phyloP scores from a whole-genome alignment of 2,113 vertebrate species.

The Aspiorhynchus laticeps region DNA sequence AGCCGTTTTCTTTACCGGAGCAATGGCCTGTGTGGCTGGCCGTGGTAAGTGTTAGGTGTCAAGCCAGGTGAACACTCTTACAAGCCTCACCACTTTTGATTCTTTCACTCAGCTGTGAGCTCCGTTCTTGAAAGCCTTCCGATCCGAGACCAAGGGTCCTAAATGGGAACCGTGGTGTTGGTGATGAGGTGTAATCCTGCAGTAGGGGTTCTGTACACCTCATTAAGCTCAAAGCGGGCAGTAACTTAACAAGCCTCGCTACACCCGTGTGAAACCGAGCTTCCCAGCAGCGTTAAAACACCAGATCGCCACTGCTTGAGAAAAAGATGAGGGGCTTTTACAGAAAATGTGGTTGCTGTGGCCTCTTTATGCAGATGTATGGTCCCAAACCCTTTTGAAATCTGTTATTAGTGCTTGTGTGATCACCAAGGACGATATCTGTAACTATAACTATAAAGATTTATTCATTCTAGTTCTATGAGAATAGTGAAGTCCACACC shows the following conservation, averaged over 20 bases:
- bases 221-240: constrained; percentile 61
- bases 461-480: background rate
- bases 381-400: background rate
- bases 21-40: constrained; percentile 44
- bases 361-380: background rate
- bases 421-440: background rate
- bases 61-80: constrained; percentile 60
- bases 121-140: constrained; percentile 43
- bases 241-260: constrained; percentile 29
- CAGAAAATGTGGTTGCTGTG: background rate
- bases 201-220: constrained; percentile 63
- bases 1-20: constrained; percentile 57
- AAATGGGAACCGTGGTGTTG: constrained; percentile 63
- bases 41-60: constrained; percentile 25
- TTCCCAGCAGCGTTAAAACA: constrained; percentile 3
- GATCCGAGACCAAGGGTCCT: constrained; percentile 57
- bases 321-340: background rate
- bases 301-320: background rate
- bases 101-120: constrained; percentile 11
- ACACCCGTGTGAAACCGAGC: background rate
- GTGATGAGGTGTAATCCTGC: constrained; percentile 52
- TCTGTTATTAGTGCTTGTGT: background rate
- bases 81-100: constrained; percentile 37
- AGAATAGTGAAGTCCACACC: background rate
- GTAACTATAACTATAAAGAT: background rate